Evolutionary conservation across 2,797 vertebrate genomes (phyloP).

Genomic region (Phoebastria nigripes): DNA sequence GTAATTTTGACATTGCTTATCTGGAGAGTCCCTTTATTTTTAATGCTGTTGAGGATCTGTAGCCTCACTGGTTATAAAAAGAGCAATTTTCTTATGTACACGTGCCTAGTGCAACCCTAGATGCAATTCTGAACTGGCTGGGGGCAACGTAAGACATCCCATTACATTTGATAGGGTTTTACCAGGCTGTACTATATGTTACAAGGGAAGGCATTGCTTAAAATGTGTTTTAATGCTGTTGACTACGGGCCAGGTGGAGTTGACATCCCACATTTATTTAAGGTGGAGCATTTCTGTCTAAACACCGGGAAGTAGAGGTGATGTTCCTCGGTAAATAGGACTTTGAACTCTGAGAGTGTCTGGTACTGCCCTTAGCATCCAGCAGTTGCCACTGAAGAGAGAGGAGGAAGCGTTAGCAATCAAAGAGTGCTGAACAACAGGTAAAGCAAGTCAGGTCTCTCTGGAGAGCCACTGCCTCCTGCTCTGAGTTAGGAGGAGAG

Average conservation of each 20-base stretch:
- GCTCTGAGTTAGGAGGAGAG: neutral
- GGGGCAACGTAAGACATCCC: neutral
- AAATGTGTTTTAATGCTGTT: neutral
- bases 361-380: neutral
- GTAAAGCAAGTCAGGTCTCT: neutral
- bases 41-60: neutral
- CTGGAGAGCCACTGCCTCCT: neutral
- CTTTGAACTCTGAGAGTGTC: neutral
- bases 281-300: neutral
- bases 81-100: neutral
- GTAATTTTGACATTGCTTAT: neutral
- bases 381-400: neutral
- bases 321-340: neutral
- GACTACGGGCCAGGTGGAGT: neutral
- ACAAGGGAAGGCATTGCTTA: neutral
- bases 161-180: neutral
- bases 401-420: neutral
- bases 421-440: neutral
- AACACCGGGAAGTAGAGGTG: neutral
- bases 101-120: neutral
- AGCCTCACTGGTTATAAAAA: neutral
- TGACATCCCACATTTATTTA: neutral
- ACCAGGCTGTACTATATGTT: neutral
- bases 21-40: neutral
- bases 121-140: neutral